Conservation (phyloP, 2,888 invertebrate genomes). For the Apamea crenata region DNA sequence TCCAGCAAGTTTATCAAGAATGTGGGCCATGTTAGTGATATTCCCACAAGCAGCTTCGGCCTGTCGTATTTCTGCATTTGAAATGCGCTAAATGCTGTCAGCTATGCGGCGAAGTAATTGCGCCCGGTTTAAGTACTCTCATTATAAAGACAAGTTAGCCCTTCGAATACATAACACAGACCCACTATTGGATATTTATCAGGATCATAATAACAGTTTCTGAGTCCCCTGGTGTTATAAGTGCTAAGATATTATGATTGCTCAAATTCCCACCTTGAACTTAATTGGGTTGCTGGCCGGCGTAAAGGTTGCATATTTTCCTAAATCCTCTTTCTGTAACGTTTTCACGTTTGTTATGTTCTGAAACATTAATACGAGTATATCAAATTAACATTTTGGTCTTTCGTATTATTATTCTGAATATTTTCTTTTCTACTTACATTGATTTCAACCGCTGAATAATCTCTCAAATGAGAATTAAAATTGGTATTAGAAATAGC, state of each 20-base stretch:
- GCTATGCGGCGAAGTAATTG: conserved; percentile 67
- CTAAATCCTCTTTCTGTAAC: conserved; percentile 79
- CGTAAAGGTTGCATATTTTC: conserved; percentile 74
- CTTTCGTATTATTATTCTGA: background rate
- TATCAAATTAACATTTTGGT: background rate
- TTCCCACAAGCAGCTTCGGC: conserved; percentile 76
- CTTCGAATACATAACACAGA: conserved; percentile 48
- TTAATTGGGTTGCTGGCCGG: conserved; percentile 74
- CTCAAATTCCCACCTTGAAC: conserved; percentile 77
- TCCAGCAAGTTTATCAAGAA: conserved; percentile 85
- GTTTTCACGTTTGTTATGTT: conserved; percentile 80
- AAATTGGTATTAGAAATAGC: conserved; percentile 77
- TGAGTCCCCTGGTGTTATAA: conserved; percentile 11
- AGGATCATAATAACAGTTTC: conserved; percentile 24
- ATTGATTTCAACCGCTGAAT: conserved; percentile 72
- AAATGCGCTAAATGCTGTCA: conserved; percentile 69
- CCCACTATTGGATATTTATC: conserved; percentile 31
- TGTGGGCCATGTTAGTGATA: conserved; percentile 81
- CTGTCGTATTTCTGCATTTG: conserved; percentile 73
- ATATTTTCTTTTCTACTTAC: conserved; percentile 73
- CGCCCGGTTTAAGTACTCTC: conserved; percentile 60
- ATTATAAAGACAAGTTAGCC: conserved; percentile 59
- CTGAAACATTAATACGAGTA: conserved; percentile 77
- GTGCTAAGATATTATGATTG: conserved; percentile 13
- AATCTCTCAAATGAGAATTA: conserved; percentile 81